Evolutionary conservation across 64 coral and sea anemone genomes (phyloP).

Genomic region (Platygyra sinensis): DNA sequence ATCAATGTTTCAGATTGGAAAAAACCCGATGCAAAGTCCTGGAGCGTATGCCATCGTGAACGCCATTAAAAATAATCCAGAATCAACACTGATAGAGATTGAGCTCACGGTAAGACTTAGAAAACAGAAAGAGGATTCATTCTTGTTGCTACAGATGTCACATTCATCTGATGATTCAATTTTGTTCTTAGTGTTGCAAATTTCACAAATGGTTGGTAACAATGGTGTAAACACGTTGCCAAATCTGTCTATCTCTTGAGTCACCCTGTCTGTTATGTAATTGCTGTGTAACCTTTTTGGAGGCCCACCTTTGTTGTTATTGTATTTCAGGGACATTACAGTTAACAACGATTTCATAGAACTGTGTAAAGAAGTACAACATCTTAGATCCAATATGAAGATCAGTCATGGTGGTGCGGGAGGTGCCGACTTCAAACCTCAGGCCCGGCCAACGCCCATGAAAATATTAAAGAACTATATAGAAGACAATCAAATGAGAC

Average conservation of each 20-base stretch:
- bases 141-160: too few species aligned
- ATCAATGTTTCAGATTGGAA: slow-evolving; percentile 77
- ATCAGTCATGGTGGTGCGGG: slow-evolving; percentile 88
- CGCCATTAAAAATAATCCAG: slow-evolving; percentile 89
- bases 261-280: too few species aligned
- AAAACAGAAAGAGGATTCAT: too few species aligned
- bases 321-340: slow-evolving; percentile 75
- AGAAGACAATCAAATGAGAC: slow-evolving; percentile 83
- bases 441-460: slow-evolving; percentile 80
- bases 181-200: too few species aligned
- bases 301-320: neutral
- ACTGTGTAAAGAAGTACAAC: slow-evolving; percentile 77
- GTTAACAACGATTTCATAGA: slow-evolving; percentile 92
- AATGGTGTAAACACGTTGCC: too few species aligned
- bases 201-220: too few species aligned
- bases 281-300: too few species aligned
- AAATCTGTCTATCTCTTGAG: too few species aligned
- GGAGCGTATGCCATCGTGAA: slow-evolving; percentile 91
- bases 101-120: slow-evolving; percentile 85
- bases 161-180: too few species aligned
- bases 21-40: slow-evolving; percentile 97
- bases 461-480: slow-evolving; percentile 97
- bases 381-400: slow-evolving; percentile 56
- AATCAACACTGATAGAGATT: slow-evolving; percentile 70
- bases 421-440: slow-evolving; percentile 56